Conservation (phyloP, 2,797 vertebrate genomes). For the Hephaestus fuliginosus region DNA sequence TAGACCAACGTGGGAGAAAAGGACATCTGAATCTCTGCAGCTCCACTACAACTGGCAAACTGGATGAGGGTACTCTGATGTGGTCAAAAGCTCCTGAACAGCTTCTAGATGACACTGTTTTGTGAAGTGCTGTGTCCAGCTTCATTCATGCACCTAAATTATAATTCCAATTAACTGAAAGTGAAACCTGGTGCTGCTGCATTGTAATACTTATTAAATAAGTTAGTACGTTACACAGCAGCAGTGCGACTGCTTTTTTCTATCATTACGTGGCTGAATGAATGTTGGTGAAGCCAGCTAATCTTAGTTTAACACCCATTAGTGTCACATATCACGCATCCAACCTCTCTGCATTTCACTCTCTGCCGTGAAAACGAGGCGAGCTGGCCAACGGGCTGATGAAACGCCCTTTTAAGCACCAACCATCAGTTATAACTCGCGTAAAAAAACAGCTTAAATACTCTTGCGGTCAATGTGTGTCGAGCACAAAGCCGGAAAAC, state of each 20-base stretch:
- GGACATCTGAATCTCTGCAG: not conserved
- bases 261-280: too few relatives aligned
- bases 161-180: not conserved
- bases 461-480: not conserved
- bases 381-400: not conserved
- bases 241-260: not conserved
- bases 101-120: not conserved
- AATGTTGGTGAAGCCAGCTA: constrained; percentile 2
- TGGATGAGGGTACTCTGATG: not conserved
- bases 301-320: constrained; percentile 2
- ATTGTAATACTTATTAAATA: too few relatives aligned
- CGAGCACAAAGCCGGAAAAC: not conserved
- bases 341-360: not conserved
- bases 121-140: not conserved
- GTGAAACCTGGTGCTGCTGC: constrained; percentile 8
- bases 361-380: not conserved
- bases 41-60: not conserved
- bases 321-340: not conserved
- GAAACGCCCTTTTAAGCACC: not conserved
- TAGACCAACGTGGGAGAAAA: not conserved
- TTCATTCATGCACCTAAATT: not conserved
- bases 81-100: not conserved
- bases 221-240: not conserved
- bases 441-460: not conserved
- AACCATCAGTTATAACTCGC: too few relatives aligned